Conservation (phyloP, 1,140 invertebrate species). For the Eupristina koningsbergeri region DNA sequence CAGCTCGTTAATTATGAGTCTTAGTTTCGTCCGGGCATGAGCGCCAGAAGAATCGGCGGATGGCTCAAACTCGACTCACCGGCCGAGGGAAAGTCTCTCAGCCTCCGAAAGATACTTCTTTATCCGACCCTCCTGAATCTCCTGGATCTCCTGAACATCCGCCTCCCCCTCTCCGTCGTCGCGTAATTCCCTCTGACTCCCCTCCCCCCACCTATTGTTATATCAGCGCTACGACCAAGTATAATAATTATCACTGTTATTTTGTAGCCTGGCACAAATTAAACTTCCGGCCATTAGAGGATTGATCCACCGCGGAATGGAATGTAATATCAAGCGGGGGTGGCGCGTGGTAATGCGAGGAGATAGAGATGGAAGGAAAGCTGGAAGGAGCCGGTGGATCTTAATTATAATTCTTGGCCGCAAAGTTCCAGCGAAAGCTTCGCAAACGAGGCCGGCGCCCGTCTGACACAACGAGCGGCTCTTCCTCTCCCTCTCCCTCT, state of each 20-base stretch:
- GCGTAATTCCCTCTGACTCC: not conserved
- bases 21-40: constrained; percentile 5
- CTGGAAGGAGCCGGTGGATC: constrained; percentile 60
- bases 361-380: constrained; percentile 28
- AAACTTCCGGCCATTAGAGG: constrained; percentile 68
- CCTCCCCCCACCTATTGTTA: constrained; percentile 34
- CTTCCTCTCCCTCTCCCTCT: constrained; percentile 39
- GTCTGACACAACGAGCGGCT: constrained; percentile 66
- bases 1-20: constrained; percentile 41
- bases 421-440: constrained; percentile 67
- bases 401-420: constrained; percentile 72
- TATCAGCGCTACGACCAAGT: constrained; percentile 23
- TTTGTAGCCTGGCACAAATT: constrained; percentile 66
- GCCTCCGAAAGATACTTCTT: constrained; percentile 11
- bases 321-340: constrained; percentile 69
- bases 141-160: not conserved
- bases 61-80: constrained; percentile 5
- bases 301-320: constrained; percentile 68
- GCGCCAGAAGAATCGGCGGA: not conserved
- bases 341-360: constrained; percentile 53
- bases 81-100: not conserved
- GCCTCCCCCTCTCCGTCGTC: not conserved
- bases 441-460: constrained; percentile 69
- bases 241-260: constrained; percentile 56
- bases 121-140: not conserved